These are phyloP conservation scores for Callospermophilus lateralis DNA, from an alignment of 2,113 vertebrate genomes.

Conservation along the genomic window DNA sequence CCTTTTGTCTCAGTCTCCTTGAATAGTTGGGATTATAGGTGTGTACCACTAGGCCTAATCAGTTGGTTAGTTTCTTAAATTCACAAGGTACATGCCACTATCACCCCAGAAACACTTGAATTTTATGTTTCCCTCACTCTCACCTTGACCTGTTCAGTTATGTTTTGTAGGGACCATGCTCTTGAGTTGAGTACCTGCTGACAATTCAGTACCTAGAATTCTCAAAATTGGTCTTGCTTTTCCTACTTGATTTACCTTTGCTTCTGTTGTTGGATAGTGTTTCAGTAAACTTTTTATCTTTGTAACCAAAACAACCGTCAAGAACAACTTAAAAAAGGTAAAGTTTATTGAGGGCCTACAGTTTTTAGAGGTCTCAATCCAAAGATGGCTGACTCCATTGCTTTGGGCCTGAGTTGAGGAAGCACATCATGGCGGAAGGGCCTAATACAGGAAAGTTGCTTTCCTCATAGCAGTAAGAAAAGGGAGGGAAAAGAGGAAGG, in stretches of 20 bases:
- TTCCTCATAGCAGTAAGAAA: too few relatives aligned
- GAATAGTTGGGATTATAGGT: background rate
- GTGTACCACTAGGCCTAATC: background rate
- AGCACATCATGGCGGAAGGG: too few relatives aligned
- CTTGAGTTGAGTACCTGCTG: background rate
- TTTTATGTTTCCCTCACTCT: background rate
- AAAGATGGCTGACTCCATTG: too few relatives aligned
- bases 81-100: accelerated
- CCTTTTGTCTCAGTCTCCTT: background rate
- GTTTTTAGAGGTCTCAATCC: too few relatives aligned
- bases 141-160: background rate
- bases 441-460: too few relatives aligned
- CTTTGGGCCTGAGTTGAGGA: too few relatives aligned
- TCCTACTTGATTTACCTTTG: background rate
- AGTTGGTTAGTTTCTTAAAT: background rate
- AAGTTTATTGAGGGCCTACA: too few relatives aligned
- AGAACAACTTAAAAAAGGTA: too few relatives aligned
- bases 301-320: too few relatives aligned
- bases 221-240: background rate
- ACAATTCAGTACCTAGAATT: background rate
- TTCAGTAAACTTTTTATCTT: too few relatives aligned
- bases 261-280: background rate
- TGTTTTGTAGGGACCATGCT: background rate
- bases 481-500: too few relatives aligned
- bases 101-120: background rate